phyloP scores from a whole-genome alignment of 2,888 invertebrate species.

The Eurytoma adleriae region DNA sequence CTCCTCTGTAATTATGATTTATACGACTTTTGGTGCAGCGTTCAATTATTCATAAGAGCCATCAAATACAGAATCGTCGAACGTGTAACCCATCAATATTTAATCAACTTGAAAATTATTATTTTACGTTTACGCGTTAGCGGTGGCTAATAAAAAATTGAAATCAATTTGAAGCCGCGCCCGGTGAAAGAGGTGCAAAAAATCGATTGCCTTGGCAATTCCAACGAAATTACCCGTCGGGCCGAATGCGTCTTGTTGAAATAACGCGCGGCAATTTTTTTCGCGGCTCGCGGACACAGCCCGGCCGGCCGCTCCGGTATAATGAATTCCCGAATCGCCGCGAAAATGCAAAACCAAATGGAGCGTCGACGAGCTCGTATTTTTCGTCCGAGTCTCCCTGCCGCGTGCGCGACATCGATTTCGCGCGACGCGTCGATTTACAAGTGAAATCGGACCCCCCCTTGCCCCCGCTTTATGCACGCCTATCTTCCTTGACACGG shows the following conservation, averaged over 20 bases:
- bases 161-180: too few species aligned
- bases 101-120: neutral
- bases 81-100: too few species aligned
- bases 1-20: too few species aligned
- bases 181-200: too few species aligned
- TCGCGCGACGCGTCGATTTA: conserved; percentile 43
- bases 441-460: conserved; percentile 42
- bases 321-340: conserved; percentile 34
- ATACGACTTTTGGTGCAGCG: too few species aligned
- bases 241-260: conserved; percentile 45
- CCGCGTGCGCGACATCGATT: conserved; percentile 39
- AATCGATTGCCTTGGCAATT: conserved; percentile 15
- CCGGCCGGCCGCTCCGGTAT: neutral
- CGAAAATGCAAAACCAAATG: conserved; percentile 40
- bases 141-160: too few species aligned
- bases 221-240: conserved; percentile 13
- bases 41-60: too few species aligned
- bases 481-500: conserved; percentile 45
- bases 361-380: conserved; percentile 22
- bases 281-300: neutral
- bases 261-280: conserved; percentile 38
- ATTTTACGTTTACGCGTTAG: too few species aligned
- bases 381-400: conserved; percentile 43
- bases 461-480: neutral
- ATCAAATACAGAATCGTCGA: too few species aligned